phyloP scores from a whole-genome alignment of 2,888 invertebrate genomes.

The Poecilobothrus nobilitatus region DNA sequence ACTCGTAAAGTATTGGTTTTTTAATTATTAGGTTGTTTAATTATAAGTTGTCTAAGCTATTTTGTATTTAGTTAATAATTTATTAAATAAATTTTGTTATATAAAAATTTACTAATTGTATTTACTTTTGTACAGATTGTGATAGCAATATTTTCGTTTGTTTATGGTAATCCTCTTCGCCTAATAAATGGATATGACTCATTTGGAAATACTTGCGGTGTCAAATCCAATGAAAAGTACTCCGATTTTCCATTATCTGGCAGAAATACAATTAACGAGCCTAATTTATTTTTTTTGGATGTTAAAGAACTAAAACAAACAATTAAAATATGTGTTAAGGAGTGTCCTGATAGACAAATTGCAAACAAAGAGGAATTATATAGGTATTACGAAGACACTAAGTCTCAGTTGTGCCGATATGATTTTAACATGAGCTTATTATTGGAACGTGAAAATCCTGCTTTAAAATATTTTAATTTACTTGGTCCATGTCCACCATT shows the following conservation, averaged over 20 bases:
- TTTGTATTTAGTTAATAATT: too few relatives aligned
- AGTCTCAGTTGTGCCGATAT: conserved; percentile 70
- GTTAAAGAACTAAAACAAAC: conserved; percentile 65
- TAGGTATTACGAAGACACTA: conserved; percentile 61
- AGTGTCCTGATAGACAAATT: conserved; percentile 68
- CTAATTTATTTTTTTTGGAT: conserved; percentile 77
- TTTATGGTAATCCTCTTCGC: conserved; percentile 77
- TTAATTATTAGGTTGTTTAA: too few relatives aligned
- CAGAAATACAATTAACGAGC: conserved; percentile 67
- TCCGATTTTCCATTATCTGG: conserved; percentile 69
- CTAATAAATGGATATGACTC: conserved; percentile 88
- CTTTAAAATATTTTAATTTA: conserved; percentile 41
- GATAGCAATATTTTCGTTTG: conserved; percentile 77
- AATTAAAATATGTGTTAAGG: conserved; percentile 79
- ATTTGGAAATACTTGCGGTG: conserved; percentile 90
- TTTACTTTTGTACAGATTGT: conserved; percentile 52
- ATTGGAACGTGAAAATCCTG: conserved; percentile 40
- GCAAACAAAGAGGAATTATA: conserved; percentile 58
- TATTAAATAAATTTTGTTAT: too few relatives aligned
- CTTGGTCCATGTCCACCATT: conserved; percentile 70
- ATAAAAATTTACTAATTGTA: neutral
- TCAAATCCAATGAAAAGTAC: conserved; percentile 65
- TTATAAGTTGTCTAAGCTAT: too few relatives aligned
- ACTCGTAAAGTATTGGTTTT: too few relatives aligned
- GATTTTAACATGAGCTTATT: conserved; percentile 53